These are phyloP conservation scores for Ceryle rudis DNA, from an alignment of 2,797 vertebrate genomes.

Conservation along the genomic window DNA sequence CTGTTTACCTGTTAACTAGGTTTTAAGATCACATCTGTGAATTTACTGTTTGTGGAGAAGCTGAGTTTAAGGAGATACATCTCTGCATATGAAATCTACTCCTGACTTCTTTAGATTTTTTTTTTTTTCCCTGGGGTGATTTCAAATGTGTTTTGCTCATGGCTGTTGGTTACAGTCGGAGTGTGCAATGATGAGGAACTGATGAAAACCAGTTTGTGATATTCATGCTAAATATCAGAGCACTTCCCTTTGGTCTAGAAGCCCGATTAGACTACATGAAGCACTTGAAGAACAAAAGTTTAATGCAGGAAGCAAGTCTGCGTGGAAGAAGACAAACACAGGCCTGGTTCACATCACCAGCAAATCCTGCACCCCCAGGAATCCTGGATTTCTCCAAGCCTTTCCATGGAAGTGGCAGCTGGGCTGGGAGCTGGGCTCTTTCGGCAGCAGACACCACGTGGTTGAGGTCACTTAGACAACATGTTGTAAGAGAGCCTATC, in stretches of 20 bases:
- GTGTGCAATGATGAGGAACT: background rate
- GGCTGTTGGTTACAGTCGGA: accelerated
- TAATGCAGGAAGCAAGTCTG: background rate
- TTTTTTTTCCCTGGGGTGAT: background rate
- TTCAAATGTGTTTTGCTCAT: background rate
- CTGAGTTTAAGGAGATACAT: background rate
- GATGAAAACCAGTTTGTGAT: background rate
- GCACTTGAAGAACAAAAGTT: background rate
- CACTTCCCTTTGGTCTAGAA: background rate
- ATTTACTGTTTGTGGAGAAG: background rate
- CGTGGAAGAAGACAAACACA: background rate
- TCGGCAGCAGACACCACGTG: background rate
- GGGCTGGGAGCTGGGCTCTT: background rate
- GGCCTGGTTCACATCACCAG: background rate
- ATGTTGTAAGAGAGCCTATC: background rate
- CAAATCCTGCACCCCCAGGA: background rate
- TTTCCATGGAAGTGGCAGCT: background rate
- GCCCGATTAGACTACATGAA: background rate
- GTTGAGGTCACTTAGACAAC: background rate
- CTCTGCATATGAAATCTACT: background rate
- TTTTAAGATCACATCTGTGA: background rate
- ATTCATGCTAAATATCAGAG: background rate
- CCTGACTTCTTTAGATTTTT: background rate
- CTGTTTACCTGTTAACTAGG: background rate
- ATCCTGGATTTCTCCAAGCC: background rate